A percentile compares a stretch with the other conserved stretches of the same genome.
Evolutionary conservation across 2,113 vertebrate species (phyloP).

Genomic region (Pelecanoides urinatrix): DNA sequence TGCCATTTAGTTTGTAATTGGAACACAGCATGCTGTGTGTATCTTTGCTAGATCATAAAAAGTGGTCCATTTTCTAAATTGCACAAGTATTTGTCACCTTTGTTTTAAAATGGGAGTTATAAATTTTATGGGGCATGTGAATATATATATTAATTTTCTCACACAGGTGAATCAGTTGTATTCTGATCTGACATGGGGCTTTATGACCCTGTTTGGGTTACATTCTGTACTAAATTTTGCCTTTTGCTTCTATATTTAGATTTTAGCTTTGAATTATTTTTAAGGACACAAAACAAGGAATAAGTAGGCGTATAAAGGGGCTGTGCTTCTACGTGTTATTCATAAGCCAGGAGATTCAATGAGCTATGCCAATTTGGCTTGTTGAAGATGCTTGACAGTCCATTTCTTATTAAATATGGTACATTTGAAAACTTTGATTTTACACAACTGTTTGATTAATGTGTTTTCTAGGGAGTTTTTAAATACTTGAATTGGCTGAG

Average conservation of each 20-base stretch:
- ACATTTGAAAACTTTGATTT: constrained; percentile 35
- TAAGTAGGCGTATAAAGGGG: not conserved
- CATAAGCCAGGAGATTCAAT: not conserved
- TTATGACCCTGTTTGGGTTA: constrained; percentile 26
- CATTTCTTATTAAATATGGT: constrained; percentile 40
- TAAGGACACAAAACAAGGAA: not conserved
- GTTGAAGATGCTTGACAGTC: constrained; percentile 1
- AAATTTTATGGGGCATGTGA: constrained; percentile 40
- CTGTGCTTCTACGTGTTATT: not conserved
- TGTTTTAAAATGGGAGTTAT: constrained; percentile 33
- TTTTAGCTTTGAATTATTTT: not conserved
- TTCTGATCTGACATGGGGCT: not conserved
- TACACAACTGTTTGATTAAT: constrained; percentile 45
- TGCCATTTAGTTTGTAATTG: constrained; percentile 59
- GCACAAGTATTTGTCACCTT: constrained; percentile 43
- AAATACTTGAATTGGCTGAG: constrained; percentile 31
- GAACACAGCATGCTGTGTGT: not conserved
- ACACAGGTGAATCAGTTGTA: not conserved
- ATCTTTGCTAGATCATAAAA: constrained; percentile 45
- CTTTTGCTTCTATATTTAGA: constrained; percentile 30
- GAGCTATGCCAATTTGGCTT: constrained; percentile 6
- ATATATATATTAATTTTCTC: not conserved
- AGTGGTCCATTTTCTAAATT: constrained; percentile 50
- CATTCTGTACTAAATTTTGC: not conserved
- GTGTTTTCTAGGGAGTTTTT: constrained; percentile 45